Evolutionary conservation across 2,888 invertebrate species (phyloP).

Genomic region (Bellardia pandia): DNA sequence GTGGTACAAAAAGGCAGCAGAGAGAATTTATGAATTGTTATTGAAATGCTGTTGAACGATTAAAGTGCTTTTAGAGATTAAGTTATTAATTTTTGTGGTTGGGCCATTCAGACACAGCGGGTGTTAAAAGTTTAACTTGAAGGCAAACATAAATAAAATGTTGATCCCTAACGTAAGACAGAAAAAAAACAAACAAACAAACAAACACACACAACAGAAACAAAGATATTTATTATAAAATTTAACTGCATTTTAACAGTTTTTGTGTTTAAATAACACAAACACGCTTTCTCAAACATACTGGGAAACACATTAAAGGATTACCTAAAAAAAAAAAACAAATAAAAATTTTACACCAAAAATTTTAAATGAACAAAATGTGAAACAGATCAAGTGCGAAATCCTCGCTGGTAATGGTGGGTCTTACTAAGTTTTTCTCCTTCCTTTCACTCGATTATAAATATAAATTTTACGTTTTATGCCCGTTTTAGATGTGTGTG

Average conservation of each 20-base stretch:
- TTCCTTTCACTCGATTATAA: slow-evolving; percentile 33
- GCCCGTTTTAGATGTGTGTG: slow-evolving; percentile 46
- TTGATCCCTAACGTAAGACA: background rate
- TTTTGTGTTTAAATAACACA: slow-evolving; percentile 58
- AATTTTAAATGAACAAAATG: slow-evolving; percentile 52
- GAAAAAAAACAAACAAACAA: background rate
- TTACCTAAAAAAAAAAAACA: slow-evolving; percentile 11
- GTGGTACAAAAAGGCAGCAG: background rate
- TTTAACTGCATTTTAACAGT: slow-evolving; percentile 71
- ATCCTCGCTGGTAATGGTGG: slow-evolving; percentile 54
- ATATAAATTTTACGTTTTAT: slow-evolving; percentile 55
- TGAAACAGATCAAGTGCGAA: slow-evolving; percentile 69
- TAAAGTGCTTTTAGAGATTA: slow-evolving; percentile 71
- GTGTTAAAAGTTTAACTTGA: slow-evolving; percentile 61
- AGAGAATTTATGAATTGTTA: background rate
- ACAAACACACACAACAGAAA: background rate
- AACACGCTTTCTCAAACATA: slow-evolving; percentile 27
- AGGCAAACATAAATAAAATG: background rate
- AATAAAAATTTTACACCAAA: slow-evolving; percentile 50
- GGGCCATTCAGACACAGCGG: slow-evolving; percentile 65
- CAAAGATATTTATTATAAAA: slow-evolving; percentile 61
- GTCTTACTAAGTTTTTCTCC: slow-evolving; percentile 20
- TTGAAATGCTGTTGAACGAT: slow-evolving; percentile 61
- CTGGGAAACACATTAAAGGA: slow-evolving; percentile 50
- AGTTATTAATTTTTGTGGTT: slow-evolving; percentile 73